Evolutionary conservation across 2,113 vertebrate genomes (phyloP).

Genomic region (Nyctereutes procyonoides): DNA sequence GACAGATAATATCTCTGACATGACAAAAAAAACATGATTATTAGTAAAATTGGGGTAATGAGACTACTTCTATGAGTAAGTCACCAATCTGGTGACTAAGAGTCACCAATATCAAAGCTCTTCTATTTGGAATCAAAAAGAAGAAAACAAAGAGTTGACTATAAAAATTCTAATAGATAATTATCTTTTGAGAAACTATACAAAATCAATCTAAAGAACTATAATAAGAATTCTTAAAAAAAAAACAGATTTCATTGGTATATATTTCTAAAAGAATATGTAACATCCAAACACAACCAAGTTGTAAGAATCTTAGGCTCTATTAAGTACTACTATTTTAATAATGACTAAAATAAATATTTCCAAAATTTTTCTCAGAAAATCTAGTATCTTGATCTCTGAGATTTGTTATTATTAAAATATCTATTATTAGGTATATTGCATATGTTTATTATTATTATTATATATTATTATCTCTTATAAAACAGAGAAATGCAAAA

Average conservation of each 20-base stretch:
- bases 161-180: neutral
- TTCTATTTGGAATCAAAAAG: neutral
- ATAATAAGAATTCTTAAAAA: neutral
- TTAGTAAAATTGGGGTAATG: conserved; percentile 36
- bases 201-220: neutral
- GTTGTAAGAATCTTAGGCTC: neutral
- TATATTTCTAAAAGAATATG: neutral
- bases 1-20: neutral
- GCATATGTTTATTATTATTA: neutral
- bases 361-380: neutral
- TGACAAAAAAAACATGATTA: conserved; percentile 58
- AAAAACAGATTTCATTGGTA: neutral
- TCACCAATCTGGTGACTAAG: neutral
- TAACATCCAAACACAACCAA: neutral
- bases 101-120: neutral
- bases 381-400: neutral
- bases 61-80: neutral
- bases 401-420: neutral
- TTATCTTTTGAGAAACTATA: neutral
- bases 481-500: neutral
- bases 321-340: neutral
- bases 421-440: neutral
- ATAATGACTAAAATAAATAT: neutral
- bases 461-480: neutral
- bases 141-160: neutral